Conservation (phyloP, 2,113 vertebrate species). For the Oxygymnocypris stewartii region DNA sequence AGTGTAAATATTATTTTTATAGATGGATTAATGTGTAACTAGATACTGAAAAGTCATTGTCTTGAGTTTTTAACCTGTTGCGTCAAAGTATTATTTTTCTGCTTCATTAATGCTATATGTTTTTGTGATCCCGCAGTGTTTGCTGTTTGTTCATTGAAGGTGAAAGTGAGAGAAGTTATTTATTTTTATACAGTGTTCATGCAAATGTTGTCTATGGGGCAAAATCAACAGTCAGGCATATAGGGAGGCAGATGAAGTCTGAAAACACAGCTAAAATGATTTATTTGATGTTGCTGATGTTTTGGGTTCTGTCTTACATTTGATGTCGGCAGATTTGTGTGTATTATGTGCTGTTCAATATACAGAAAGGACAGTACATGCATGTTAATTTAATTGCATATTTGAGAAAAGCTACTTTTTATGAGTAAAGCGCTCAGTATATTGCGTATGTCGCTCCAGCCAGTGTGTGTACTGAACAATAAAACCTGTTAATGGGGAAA, state of each 20-base stretch:
- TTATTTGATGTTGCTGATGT: neutral
- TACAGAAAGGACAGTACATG: neutral
- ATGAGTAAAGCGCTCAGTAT: neutral
- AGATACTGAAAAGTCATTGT: constrained; percentile 2
- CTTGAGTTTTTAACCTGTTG: neutral
- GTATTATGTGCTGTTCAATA: neutral
- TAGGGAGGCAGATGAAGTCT: neutral
- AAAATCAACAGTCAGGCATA: neutral
- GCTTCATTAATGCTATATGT: neutral
- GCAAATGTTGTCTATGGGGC: constrained; percentile 1
- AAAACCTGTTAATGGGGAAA: neutral
- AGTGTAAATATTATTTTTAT: constrained; percentile 41
- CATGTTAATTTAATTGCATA: constrained; percentile 16
- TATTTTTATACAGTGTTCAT: constrained; percentile 55
- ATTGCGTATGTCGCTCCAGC: constrained; percentile 9
- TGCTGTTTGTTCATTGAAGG: constrained; percentile 34
- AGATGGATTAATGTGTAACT: neutral
- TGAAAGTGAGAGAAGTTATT: constrained; percentile 31
- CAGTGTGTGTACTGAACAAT: constrained; percentile 30
- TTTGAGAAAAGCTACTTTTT: constrained; percentile 7
- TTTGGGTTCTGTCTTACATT: constrained; percentile 1
- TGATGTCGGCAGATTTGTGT: neutral
- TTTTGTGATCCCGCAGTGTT: neutral
- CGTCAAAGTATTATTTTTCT: neutral
- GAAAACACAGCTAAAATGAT: constrained; percentile 6